phyloP scores from a whole-genome alignment of 2,888 invertebrate species.

The Phyllotreta cruciferae region DNA sequence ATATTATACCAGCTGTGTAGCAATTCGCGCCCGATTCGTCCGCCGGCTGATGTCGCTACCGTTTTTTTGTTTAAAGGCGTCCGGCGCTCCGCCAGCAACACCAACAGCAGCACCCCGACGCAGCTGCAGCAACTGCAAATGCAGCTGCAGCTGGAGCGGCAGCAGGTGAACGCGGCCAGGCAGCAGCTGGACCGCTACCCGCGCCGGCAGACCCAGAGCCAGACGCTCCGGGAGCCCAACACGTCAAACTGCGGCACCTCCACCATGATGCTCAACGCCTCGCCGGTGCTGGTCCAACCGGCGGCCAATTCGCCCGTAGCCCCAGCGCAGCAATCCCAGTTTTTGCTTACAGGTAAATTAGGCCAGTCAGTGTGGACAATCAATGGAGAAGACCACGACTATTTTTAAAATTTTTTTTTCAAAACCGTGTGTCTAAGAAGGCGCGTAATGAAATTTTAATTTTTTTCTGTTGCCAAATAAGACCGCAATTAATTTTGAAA shows the following conservation, averaged over 20 bases:
- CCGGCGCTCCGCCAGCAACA: conserved; percentile 70
- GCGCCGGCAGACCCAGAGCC: conserved; percentile 75
- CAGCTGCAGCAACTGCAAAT: conserved; percentile 94
- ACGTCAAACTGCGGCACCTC: conserved; percentile 50
- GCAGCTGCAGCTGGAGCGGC: conserved; percentile 90
- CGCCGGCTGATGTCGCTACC: too few species aligned
- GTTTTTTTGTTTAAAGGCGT: conserved; percentile 64
- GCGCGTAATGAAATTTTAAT: too few species aligned
- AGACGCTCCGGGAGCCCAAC: conserved; percentile 49
- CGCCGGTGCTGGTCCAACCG: conserved; percentile 54
- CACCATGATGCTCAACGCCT: conserved; percentile 56
- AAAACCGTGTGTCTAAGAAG: too few species aligned
- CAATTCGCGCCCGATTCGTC: too few species aligned
- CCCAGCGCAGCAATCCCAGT: conserved; percentile 55
- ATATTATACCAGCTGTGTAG: too few species aligned
- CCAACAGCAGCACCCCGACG: conserved; percentile 70
- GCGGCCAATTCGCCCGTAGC: conserved; percentile 52
- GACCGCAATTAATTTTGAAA: too few species aligned
- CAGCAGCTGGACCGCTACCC: conserved; percentile 91
- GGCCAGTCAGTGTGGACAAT: not conserved
- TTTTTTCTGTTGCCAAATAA: too few species aligned
- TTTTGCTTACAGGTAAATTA: conserved; percentile 53
- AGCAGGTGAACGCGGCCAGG: conserved; percentile 85
- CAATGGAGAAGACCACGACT: too few species aligned
- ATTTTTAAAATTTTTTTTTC: too few species aligned